A percentile compares a stretch with the other conserved stretches of the same genome.
These are phyloP conservation scores for Galbula dea DNA, from an alignment of 2,113 vertebrate genomes.

Conservation along the genomic window DNA sequence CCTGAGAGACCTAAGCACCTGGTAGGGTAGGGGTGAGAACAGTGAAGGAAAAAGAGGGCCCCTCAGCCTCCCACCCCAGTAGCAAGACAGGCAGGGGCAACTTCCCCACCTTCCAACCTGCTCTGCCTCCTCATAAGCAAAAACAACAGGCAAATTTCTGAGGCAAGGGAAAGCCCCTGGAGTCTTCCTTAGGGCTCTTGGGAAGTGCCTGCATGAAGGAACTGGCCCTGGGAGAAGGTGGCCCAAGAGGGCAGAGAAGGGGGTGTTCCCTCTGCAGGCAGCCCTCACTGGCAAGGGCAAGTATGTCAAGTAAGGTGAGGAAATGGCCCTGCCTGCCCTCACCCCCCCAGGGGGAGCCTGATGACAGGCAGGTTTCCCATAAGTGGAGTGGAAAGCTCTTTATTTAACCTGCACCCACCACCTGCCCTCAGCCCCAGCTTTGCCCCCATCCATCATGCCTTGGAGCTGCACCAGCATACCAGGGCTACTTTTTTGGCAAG, in stretches of 20 bases:
- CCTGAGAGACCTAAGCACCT: neutral
- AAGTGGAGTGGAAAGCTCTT: slow-evolving; percentile 63
- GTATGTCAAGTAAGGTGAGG: slow-evolving; percentile 11
- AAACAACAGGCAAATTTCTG: fast-evolving
- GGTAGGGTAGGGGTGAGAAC: neutral
- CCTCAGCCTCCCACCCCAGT: fast-evolving
- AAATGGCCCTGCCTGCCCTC: slow-evolving; percentile 48
- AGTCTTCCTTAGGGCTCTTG: neutral
- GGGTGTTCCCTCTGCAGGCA: neutral
- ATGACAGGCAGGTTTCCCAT: slow-evolving; percentile 2
- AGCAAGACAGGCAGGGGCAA: neutral
- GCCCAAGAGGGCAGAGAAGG: neutral
- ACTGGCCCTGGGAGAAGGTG: neutral
- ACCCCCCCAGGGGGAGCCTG: neutral
- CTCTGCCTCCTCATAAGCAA: neutral
- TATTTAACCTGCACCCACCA: slow-evolving; percentile 37
- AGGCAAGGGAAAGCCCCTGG: neutral
- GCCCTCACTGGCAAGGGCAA: neutral
- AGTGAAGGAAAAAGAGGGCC: fast-evolving
- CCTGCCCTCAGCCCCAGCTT: neutral
- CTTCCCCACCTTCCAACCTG: neutral
- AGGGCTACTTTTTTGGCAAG: slow-evolving; percentile 20
- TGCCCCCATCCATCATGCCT: neutral
- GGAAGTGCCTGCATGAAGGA: neutral
- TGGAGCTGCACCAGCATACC: neutral